Base-by-base conservation (phyloP, 2,113 vertebrate species). In the Xyliphius kryptos region DNA sequence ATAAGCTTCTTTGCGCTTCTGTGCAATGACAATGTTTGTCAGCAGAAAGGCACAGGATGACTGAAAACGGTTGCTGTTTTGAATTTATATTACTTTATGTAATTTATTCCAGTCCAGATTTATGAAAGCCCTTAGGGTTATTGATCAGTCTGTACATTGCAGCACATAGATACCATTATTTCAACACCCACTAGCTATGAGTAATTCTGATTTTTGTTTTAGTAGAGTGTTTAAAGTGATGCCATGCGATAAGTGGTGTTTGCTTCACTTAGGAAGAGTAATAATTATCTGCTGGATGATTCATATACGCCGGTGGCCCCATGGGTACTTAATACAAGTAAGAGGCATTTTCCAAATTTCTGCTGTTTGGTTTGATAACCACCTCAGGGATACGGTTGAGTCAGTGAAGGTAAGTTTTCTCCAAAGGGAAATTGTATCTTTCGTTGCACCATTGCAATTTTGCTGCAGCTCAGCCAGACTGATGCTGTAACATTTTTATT, bases 291-390 rank as follows among this genome's bases (percentile, higher is more conserved):
- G 38, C 53, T 43, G 32, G 63, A 61, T 76, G 63, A 78, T 77
- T 74, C 68, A 71, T 66, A 62, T 57, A 51, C 38, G 46, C 68
- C 72, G 15, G 74, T 66, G 69, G 38, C 70, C 59, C 72, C 70
- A 66, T 60, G 66, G 56, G 56, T 60, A 73, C 72, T 76, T 76
- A 76, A 67, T 80, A 69, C 69, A 5, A 13, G 15, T 58, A 74
- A 71, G 71, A 50, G 69, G 66, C 80, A 74, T 85, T 81, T 82
- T 83, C 81, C 78, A 82, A 70, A 67, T 84, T 84, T 82, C 80
- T 80, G 75, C 75, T 71, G 72, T 69, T 69, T 66, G 56, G 65
- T 75, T 78, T 79, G 66, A 69, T 66, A 68, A 61, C 56, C 59
- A 40, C 81, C 76, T 78, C 66, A 69, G 74, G 71, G 69, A 79